These are phyloP conservation scores for Rhabdophis nuchalis DNA, from an alignment of 2,797 vertebrate species.

Conservation along the genomic window DNA sequence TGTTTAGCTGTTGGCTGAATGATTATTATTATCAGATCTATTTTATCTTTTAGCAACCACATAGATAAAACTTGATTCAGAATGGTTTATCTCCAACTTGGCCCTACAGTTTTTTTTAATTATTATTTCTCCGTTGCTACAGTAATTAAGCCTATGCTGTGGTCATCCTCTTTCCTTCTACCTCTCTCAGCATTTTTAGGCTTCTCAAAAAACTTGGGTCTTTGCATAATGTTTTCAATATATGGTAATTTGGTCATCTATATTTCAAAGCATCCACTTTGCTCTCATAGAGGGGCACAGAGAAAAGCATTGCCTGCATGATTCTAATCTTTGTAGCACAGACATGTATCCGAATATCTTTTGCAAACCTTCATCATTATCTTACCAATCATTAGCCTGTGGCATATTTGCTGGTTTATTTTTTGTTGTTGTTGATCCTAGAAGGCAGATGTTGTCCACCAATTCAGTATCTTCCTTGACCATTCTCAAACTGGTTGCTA, in stretches of 20 bases:
- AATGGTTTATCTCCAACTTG: neutral
- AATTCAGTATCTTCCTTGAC: neutral
- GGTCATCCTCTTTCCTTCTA: neutral
- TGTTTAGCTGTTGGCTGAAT: neutral
- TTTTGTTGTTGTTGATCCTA: neutral
- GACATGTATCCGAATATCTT: neutral
- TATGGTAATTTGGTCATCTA: neutral
- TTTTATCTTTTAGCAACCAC: neutral
- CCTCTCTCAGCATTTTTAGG: neutral
- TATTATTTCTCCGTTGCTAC: neutral
- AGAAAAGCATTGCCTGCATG: neutral
- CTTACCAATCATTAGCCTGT: neutral
- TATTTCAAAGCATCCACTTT: neutral
- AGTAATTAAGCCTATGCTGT: neutral
- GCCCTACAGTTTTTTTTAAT: neutral
- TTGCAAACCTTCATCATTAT: neutral
- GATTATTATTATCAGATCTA: neutral
- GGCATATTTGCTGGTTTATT: neutral
- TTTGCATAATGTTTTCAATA: neutral
- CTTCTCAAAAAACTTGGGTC: neutral
- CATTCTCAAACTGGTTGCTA: neutral
- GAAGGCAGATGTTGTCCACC: neutral
- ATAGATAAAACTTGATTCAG: neutral
- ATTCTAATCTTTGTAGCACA: neutral
- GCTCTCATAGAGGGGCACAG: neutral